A percentile compares a stretch with the other conserved stretches of the same genome.
Evolutionary conservation across 2,888 invertebrate species (phyloP).

Genomic region (Lasioglossum marginatum): DNA sequence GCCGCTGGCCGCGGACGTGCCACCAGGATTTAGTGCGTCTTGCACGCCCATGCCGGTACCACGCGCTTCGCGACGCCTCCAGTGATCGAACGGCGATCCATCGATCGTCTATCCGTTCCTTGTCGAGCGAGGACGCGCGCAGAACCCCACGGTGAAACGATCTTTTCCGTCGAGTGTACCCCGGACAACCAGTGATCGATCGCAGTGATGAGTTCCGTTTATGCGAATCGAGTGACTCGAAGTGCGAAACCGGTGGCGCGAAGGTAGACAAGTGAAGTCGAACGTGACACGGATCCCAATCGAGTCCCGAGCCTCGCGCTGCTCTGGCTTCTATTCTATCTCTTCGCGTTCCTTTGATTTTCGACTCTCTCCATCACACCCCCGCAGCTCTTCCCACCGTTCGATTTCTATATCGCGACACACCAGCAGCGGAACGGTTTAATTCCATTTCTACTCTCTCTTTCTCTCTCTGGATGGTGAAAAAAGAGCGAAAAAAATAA

Average conservation of each 20-base stretch:
- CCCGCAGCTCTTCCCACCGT: not conserved
- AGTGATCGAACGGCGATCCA: conserved; percentile 23
- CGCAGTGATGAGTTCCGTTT: conserved; percentile 13
- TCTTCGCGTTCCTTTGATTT: conserved; percentile 3
- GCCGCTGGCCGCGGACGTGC: conserved; percentile 70
- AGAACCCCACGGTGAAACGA: not conserved
- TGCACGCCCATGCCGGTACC: conserved; percentile 73
- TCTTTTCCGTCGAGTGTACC: not conserved
- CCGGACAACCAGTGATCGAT: not conserved
- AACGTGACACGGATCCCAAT: not conserved
- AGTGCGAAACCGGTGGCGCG: not conserved
- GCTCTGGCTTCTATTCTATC: not conserved
- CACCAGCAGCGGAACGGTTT: conserved; percentile 46
- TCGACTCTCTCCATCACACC: not conserved
- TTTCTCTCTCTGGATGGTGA: not conserved
- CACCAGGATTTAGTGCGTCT: conserved; percentile 77
- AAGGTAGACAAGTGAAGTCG: not conserved
- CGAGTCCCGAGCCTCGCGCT: not conserved
- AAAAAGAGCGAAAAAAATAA: not conserved
- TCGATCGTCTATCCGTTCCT: conserved; percentile 11
- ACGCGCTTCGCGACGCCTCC: conserved; percentile 56
- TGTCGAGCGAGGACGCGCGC: not conserved
- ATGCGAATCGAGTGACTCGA: not conserved
- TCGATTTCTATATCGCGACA: conserved; percentile 12
- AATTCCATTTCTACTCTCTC: conserved; percentile 29